Evolutionary conservation across 2,888 invertebrate genomes (phyloP).

Genomic region (Cryptocheilus praepositus): DNA sequence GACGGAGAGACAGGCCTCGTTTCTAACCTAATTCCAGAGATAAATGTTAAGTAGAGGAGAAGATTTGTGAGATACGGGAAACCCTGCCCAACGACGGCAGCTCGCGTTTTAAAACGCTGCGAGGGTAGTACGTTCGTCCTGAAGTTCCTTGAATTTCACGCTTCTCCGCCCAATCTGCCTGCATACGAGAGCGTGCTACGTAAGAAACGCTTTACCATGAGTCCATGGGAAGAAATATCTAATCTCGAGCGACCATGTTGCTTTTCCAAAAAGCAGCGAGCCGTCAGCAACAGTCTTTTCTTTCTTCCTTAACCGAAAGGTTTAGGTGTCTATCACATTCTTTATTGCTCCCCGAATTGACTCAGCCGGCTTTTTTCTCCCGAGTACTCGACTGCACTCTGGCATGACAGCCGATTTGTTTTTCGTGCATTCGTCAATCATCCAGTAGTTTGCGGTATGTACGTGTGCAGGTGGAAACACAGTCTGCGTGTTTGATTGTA

Average conservation of each 20-base stretch:
- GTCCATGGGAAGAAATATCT: too few species aligned
- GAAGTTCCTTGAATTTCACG: conserved; percentile 36
- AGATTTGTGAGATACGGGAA: conserved; percentile 59
- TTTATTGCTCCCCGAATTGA: conserved; percentile 6
- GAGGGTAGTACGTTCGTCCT: conserved; percentile 26
- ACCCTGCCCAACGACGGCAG: conserved; percentile 30
- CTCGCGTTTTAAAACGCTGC: conserved; percentile 28
- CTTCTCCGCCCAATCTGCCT: background rate
- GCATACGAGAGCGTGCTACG: background rate
- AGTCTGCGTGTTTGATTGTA: background rate
- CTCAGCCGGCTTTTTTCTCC: conserved; percentile 29
- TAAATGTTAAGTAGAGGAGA: conserved; percentile 66
- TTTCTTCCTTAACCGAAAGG: too few species aligned
- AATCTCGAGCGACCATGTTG: too few species aligned
- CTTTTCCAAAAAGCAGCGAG: too few species aligned
- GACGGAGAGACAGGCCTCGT: conserved; percentile 46
- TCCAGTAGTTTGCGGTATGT: conserved; percentile 43
- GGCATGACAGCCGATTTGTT: conserved; percentile 47
- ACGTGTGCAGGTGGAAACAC: conserved; percentile 30
- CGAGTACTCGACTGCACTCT: conserved; percentile 2
- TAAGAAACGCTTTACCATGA: conserved; percentile 9
- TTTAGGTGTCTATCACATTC: background rate
- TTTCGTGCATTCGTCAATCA: conserved; percentile 47
- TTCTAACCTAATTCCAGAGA: conserved; percentile 69
- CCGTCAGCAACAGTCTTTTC: too few species aligned